Evolutionary conservation across 1,140 invertebrate species (phyloP), one percentile per base, ranked within the genome.

Genomic region (Oryzaephilus surinamensis): DNA sequence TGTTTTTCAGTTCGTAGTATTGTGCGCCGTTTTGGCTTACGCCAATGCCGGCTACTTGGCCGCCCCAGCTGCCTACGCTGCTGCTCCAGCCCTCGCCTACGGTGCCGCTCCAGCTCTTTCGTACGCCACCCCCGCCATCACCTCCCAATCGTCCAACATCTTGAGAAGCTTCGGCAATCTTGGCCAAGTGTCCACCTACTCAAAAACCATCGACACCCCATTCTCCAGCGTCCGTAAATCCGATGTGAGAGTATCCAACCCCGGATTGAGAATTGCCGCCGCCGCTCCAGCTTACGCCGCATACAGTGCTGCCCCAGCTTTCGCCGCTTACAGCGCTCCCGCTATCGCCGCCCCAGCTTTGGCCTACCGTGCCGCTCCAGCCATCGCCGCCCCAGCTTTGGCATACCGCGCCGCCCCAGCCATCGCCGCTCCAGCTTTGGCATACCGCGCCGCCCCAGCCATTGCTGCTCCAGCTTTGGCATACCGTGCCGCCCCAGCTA

Each of bases 191-290:
- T 74, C 76, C 2, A 73, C 72, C 18, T 73, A 76, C 48, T 68
- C 68, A 0, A 79, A 77, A 48, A 70, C 73, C 28, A 69, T 80
- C 32, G 71, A 76, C 45, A 79, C 77, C 2, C 76, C 79, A 2
- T 81, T 73, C 64, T 79, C 76, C 14, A 78, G 72, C 51, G 73
- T 73, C 18, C 71, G 73, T 51, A 76, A 75, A 49, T 58, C 70
- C 16, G 74, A 78, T 45, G 66, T 77, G 3, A 66, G 76, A 18
- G 69, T 78, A 1, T 76, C 67, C 58, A 79, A 77, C 57, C 74
- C 75, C 6, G 72, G 71, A 8, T 26, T 71, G 3, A 67, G 65
- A 12, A 48, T 64, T 10, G 52, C 58, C 35, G 46, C 57, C n/a
- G 49, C 54, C 19, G 45, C 45, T 20, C 35, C 45, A 7, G 44